Evolutionary conservation across 1,140 invertebrate species (phyloP).

Genomic region (Liolophura sinensis): DNA sequence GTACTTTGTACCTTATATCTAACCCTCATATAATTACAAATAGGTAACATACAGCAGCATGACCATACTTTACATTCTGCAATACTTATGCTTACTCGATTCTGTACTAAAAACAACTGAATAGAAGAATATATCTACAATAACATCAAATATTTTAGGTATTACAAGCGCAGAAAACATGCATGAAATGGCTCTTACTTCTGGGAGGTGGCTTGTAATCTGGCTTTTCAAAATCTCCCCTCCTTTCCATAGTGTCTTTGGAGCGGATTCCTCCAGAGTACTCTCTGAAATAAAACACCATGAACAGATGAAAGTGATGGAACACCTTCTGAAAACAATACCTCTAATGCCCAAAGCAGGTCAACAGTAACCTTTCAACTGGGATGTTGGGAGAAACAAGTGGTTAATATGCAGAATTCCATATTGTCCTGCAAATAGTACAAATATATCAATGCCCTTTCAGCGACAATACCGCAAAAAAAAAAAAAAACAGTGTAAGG

Average conservation of each 20-base stretch:
- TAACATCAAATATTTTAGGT: neutral
- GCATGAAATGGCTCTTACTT: constrained; percentile 12
- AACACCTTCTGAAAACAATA: neutral
- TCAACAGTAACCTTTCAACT: too few relatives aligned
- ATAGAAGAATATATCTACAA: too few relatives aligned
- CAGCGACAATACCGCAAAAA: too few relatives aligned
- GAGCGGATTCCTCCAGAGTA: constrained; percentile 36
- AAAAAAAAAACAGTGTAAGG: too few relatives aligned
- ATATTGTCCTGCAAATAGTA: too few relatives aligned
- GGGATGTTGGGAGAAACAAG: too few relatives aligned
- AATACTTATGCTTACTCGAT: neutral
- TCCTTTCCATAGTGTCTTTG: constrained; percentile 48
- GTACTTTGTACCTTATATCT: neutral
- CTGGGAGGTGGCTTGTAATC: constrained; percentile 39
- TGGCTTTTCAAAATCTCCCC: constrained; percentile 53
- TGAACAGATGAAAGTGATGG: constrained; percentile 4
- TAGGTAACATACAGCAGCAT: neutral
- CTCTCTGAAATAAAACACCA: constrained; percentile 25
- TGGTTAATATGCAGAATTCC: too few relatives aligned
- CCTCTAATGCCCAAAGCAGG: neutral
- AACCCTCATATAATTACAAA: neutral
- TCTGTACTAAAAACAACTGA: too few relatives aligned
- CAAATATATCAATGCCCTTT: too few relatives aligned
- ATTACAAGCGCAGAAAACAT: neutral
- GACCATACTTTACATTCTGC: neutral